Percentiles rank a stretch among this genome's conserved stretches.
Conservation (phyloP, 1,140 invertebrate genomes). For the Procambarus clarkii region DNA sequence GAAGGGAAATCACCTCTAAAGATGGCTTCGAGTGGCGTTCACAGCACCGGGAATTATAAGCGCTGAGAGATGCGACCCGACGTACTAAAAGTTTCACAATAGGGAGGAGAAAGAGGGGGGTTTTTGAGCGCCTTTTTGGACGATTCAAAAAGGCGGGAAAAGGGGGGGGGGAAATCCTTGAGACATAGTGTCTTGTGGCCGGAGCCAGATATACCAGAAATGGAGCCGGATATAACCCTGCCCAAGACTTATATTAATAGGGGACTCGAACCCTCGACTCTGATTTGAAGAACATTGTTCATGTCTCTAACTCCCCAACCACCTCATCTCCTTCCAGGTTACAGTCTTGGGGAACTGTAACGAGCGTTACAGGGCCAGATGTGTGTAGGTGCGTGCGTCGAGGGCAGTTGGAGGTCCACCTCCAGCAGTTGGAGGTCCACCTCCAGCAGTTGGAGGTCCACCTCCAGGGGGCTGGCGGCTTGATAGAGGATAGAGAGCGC, state of each 20-base stretch:
- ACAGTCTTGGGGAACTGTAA: neutral
- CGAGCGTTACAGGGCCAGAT: neutral
- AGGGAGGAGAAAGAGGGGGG: neutral
- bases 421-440: too few relatives aligned
- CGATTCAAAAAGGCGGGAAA: neutral
- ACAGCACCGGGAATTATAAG: neutral
- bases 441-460: too few relatives aligned
- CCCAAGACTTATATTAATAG: neutral
- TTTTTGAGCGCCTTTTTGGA: too few relatives aligned
- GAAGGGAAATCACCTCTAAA: neutral
- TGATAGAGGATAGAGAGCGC: too few relatives aligned
- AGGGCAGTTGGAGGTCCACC: too few relatives aligned
- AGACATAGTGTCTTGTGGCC: neutral
- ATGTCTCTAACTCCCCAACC: neutral
- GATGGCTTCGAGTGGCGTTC: neutral
- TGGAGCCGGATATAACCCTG: neutral
- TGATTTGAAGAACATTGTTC: neutral
- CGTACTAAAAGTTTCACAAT: neutral
- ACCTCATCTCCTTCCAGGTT: neutral
- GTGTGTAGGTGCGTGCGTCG: neutral
- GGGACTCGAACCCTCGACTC: neutral
- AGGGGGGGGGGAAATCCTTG: neutral
- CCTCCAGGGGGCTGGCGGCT: too few relatives aligned
- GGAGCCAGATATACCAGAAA: neutral
- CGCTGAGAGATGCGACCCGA: neutral